Evolutionary conservation across 2,888 invertebrate species (phyloP).

Genomic region (Adela reaumurella): DNA sequence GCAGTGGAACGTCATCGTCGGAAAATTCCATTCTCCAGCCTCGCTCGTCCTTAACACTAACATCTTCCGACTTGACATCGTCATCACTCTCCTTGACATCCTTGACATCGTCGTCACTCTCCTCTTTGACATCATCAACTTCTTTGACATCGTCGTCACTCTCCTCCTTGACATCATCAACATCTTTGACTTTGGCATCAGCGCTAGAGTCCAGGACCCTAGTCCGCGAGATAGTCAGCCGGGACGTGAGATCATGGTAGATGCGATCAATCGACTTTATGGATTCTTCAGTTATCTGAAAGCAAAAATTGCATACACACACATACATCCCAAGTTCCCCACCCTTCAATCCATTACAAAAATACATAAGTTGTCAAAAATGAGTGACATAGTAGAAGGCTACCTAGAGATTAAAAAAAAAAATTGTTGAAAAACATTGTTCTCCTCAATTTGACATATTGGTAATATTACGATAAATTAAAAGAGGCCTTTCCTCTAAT

Average conservation of each 20-base stretch:
- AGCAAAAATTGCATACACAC: neutral
- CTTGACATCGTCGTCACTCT: neutral
- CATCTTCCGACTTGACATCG: neutral
- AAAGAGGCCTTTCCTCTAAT: too few species aligned
- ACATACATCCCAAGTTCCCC: too few species aligned
- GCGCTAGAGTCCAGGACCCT: too few species aligned
- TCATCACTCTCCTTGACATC: neutral
- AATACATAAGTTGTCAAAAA: too few species aligned
- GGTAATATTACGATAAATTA: too few species aligned
- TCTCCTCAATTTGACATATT: too few species aligned
- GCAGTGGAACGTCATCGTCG: slow-evolving; percentile 3
- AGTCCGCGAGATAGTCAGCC: too few species aligned
- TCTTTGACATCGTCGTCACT: neutral
- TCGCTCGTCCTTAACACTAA: neutral
- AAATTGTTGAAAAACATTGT: too few species aligned
- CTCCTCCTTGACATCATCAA: neutral
- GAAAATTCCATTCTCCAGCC: neutral
- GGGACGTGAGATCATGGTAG: neutral
- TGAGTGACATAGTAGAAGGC: too few species aligned
- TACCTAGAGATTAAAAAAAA: too few species aligned
- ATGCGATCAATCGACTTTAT: neutral
- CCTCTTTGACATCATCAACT: neutral
- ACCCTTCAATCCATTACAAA: too few species aligned
- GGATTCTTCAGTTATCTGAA: slow-evolving; percentile 1
- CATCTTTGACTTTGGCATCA: neutral